Evolutionary conservation across 2,113 vertebrate genomes (phyloP).

Genomic region (Peromyscus leucopus): DNA sequence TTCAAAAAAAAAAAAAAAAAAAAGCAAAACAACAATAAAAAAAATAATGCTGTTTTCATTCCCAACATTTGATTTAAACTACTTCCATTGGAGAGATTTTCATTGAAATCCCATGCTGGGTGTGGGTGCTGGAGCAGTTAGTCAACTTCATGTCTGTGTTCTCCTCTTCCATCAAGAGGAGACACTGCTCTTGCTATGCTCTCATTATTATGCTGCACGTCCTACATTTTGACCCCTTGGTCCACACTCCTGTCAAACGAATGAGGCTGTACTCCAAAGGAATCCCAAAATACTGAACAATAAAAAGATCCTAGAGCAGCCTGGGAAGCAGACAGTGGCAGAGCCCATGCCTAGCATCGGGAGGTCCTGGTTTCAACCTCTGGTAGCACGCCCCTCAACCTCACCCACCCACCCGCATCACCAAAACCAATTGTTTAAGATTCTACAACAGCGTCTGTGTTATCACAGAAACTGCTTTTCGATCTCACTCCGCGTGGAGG

Average conservation of each 20-base stretch:
- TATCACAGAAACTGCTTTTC: background rate
- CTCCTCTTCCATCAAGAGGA: background rate
- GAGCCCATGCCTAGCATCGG: background rate
- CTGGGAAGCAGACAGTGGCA: background rate
- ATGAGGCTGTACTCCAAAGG: background rate
- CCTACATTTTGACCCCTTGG: background rate
- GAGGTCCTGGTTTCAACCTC: background rate
- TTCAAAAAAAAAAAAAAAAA: background rate
- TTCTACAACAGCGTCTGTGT: no score
- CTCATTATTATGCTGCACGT: background rate
- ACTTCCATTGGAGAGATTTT: background rate
- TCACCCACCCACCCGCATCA: background rate
- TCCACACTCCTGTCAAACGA: background rate
- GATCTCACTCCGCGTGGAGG: fast-evolving
- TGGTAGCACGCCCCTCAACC: background rate
- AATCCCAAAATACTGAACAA: background rate
- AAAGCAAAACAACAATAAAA: background rate
- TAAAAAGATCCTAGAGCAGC: background rate
- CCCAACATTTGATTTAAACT: slow-evolving; percentile 21
- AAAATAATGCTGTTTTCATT: background rate
- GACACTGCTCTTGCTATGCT: background rate
- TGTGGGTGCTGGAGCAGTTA: background rate
- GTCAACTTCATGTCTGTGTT: background rate
- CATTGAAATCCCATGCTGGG: background rate
- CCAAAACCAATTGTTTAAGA: background rate